Base-by-base conservation (phyloP, 2,888 invertebrate genomes). In the Ryuthela nishihirai region DNA sequence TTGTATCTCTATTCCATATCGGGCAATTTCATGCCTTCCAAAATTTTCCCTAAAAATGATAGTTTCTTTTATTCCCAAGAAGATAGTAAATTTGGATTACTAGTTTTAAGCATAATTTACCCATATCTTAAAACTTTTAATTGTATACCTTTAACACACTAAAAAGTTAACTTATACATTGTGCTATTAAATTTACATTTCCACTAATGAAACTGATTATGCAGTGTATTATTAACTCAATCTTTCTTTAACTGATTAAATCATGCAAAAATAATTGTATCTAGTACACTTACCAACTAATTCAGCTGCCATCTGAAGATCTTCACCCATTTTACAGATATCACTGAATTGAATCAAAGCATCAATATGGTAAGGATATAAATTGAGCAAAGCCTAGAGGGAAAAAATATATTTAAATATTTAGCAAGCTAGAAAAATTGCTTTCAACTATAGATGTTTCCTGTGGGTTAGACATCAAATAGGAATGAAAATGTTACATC, bases 341-440 rank as follows among this genome's bases (percentile, higher is more conserved):
- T 90, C 89, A 52, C 88, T 85, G 36, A 89, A 74, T 72, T 90
- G 89, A 52, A 90, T 80, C 45, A 88, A 75, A 1, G 86, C 81
- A 72, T 89, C 88, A 32, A 90, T 82, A 69, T 91, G 89, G 70
- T 85, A 88, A 0, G 87, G 85, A 72, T 87, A 82, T 25, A 81
- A 76, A 67, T 85, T 83, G 44, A 88, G 79, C 56, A 90, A 81
- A 62, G 80, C 76, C 82, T 83, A n/a, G n/a, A n/a, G n/a, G n/a
- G 69, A 18, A 73, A 73, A 6, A 38, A 36, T 49, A 41, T 18
- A 9, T 29, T 29, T 29, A 12, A 29, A 29, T 29, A 9, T 29
- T 29, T n/a, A n/a, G n/a, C n/a, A n/a, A n/a, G n/a, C n/a, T n/a
- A n/a, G n/a, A n/a, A n/a, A n/a, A n/a, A n/a, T n/a, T n/a, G n/a